Base-by-base conservation (phyloP, 1,140 invertebrate genomes). In the Metopolophium dirhodum region DNA sequence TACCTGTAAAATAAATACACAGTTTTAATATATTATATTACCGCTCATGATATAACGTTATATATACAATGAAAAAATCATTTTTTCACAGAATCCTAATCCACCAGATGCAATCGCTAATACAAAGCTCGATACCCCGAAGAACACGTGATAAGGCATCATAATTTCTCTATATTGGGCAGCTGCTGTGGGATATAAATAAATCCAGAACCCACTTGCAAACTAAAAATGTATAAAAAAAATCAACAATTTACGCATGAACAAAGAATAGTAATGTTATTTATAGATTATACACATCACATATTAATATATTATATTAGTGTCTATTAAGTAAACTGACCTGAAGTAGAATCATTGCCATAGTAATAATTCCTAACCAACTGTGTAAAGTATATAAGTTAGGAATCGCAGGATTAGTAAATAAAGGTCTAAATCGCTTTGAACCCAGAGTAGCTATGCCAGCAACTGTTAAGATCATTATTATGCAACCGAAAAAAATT, bases 321-420 rank as follows among this genome's bases (percentile, higher is more conserved):
- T 47, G 7, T 47, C 18, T 51, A 51, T 51, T 61, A 61, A 22
- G 8, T 30, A 3, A 2, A 94, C 61, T 95, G 95, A 98, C 97
- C 96, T 98, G 98, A 82, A 96, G 95, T 88, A 96, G 95, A 95
- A 98, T 98, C 94, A 98, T 95, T 94, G 98, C 96, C 9, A 98
- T 96, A 57, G 97, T 96, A 20, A 96, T 95, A 2, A 99, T 95
- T 1, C 98, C 98, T 89, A 99, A 94, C 98, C 98, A 99, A 94
- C 97, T 98, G 95, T 99, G 98, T 54, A 98, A 95, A 90, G 96
- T 96, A 95, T 98, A 98, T 95, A 99, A 95, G 95, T 99, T 98
- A 11, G 97, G 96, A 90, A 96, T 97, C 8, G 97, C 97, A 35
- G 95, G 94, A 1, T 90, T 93, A 37, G 94, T 94, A 87, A 97